Conservation (phyloP, 1,140 invertebrate species). For the Drosophila baimaii region DNA sequence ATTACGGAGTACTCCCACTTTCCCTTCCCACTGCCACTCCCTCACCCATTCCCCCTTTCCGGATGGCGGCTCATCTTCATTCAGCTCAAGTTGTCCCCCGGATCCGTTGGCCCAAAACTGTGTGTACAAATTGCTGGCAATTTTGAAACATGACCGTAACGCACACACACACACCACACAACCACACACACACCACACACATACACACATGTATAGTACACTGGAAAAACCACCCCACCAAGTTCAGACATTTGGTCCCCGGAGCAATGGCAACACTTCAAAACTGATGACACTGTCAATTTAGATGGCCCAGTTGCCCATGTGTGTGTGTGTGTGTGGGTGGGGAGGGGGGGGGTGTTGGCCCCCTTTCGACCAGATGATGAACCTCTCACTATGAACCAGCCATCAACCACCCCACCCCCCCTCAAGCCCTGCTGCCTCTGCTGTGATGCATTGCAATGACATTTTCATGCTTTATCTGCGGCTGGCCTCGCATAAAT, state of each 20-base stretch:
- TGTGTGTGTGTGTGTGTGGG: not conserved
- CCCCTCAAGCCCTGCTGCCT: not conserved
- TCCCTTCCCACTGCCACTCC: not conserved
- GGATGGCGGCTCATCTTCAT: slow-evolving; percentile 37
- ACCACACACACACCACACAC: no score
- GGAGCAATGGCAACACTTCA: slow-evolving; percentile 55
- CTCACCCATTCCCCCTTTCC: not conserved
- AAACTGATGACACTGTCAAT: slow-evolving; percentile 78
- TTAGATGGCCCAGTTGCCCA: slow-evolving; percentile 40
- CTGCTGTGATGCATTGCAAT: slow-evolving; percentile 61
- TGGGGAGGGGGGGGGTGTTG: no score
- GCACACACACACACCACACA: slow-evolving; percentile 6
- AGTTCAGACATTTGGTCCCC: slow-evolving; percentile 7
- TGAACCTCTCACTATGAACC: slow-evolving; percentile 9
- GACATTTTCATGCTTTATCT: slow-evolving; percentile 71
- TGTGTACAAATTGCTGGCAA: slow-evolving; percentile 50
- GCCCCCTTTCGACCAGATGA: slow-evolving; percentile 2
- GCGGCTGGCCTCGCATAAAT: slow-evolving; percentile 68
- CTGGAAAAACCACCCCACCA: slow-evolving; percentile 8
- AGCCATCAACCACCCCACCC: not conserved
- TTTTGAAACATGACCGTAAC: slow-evolving; percentile 47
- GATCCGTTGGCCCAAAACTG: slow-evolving; percentile 12
- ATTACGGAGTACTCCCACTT: not conserved
- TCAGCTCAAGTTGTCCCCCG: slow-evolving; percentile 30
- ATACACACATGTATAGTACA: not conserved